Conservation (phyloP, 1,140 invertebrate species). For the Telenomus remus region DNA sequence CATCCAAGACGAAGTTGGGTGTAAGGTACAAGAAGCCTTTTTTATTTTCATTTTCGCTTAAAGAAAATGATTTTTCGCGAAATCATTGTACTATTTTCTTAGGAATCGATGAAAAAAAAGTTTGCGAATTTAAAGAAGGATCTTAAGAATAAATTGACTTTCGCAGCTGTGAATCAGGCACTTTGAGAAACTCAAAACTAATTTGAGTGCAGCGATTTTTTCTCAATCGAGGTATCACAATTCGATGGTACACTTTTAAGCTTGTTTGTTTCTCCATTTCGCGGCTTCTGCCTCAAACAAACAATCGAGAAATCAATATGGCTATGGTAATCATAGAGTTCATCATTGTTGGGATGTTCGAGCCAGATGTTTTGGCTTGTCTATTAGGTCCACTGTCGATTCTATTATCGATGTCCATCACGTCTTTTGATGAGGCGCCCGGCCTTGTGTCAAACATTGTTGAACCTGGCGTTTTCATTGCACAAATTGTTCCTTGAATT, state of each 20-base stretch:
- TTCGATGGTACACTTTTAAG: not conserved
- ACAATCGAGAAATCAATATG: slow-evolving; percentile 26
- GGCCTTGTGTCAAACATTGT: slow-evolving; percentile 17
- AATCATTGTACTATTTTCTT: no score
- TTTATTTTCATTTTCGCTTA: no score
- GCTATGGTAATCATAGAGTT: slow-evolving; percentile 19
- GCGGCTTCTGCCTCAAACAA: slow-evolving; percentile 10
- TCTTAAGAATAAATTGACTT: no score
- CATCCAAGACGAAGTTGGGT: no score
- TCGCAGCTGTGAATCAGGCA: no score
- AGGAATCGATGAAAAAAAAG: no score
- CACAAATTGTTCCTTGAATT: slow-evolving; percentile 82
- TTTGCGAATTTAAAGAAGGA: no score
- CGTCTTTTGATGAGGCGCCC: slow-evolving; percentile 21
- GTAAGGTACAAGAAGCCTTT: no score
- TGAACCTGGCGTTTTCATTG: slow-evolving; percentile 35
- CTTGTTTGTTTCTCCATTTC: no score
- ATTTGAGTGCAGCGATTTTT: no score
- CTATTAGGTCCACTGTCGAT: slow-evolving; percentile 42
- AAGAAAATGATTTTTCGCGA: no score
- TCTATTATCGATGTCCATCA: slow-evolving; percentile 35
- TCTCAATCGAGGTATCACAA: not conserved
- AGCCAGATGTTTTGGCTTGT: slow-evolving; percentile 49
- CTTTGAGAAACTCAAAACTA: no score
- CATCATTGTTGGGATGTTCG: slow-evolving; percentile 20